Evolutionary conservation across 2,113 vertebrate genomes (phyloP).

Genomic region (Gallinago jamesoni): DNA sequence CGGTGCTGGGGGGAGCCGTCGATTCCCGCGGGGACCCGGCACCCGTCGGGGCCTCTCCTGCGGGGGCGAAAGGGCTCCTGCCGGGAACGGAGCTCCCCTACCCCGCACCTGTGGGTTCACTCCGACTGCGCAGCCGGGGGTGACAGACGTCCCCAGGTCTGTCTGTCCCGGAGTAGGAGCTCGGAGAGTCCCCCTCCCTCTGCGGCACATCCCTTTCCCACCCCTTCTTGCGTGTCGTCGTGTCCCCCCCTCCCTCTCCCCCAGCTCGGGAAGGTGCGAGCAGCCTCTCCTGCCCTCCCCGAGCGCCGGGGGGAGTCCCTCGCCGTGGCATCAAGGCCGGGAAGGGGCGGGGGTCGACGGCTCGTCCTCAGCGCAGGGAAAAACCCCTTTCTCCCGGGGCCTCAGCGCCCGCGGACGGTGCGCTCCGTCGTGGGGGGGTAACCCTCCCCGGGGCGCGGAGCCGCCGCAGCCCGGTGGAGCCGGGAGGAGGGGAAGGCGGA

Average conservation of each 20-base stretch:
- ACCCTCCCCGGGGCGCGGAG: not conserved
- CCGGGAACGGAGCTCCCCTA: not conserved
- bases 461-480: not conserved
- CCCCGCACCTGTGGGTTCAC: not conserved
- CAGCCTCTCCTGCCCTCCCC: not conserved
- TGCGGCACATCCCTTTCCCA: not conserved
- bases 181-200: not conserved
- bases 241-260: too few relatives aligned
- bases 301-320: fast-evolving
- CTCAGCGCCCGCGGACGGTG: not conserved
- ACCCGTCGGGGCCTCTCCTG: not conserved
- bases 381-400: not conserved
- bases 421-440: not conserved
- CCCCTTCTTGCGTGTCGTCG: too few relatives aligned
- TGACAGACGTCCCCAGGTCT: not conserved
- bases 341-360: not conserved
- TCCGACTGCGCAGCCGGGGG: too few relatives aligned
- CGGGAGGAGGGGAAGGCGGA: conserved; percentile 61
- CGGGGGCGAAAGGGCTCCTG: not conserved
- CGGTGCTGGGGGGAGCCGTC: not conserved
- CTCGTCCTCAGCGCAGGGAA: not conserved
- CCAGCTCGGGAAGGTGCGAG: not conserved
- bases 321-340: not conserved
- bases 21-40: not conserved
- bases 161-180: not conserved